Evolutionary conservation across 2,797 vertebrate species (phyloP).

Genomic region (Myotis planiceps): DNA sequence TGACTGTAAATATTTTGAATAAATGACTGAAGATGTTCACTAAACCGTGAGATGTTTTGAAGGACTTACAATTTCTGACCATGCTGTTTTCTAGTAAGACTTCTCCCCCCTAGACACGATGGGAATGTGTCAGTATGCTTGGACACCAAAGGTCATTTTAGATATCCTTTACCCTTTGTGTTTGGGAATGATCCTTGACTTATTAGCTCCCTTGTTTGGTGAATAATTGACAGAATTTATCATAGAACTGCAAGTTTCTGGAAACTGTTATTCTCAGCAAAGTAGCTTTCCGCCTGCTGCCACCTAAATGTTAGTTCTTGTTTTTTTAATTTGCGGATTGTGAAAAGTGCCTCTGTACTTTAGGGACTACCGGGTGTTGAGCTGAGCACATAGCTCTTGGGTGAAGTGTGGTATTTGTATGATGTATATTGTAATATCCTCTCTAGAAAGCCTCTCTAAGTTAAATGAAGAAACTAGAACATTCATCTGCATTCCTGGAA

Average conservation of each 20-base stretch:
- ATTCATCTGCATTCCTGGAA: conserved; percentile 53
- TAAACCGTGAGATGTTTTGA: conserved; percentile 6
- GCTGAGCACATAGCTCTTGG: background rate
- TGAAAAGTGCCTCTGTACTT: background rate
- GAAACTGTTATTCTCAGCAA: conserved; percentile 2
- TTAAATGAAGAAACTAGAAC: conserved; percentile 44
- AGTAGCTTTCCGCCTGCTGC: background rate
- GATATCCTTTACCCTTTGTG: background rate
- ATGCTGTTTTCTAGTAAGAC: conserved; percentile 13
- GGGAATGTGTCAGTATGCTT: background rate
- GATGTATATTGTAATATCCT: conserved; percentile 26
- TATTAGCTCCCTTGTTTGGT: background rate
- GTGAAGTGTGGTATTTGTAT: conserved; percentile 36
- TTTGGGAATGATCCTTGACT: background rate
- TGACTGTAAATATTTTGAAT: conserved; percentile 58
- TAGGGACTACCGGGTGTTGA: background rate
- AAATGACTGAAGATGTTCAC: conserved; percentile 56
- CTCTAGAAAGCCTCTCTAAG: conserved; percentile 38
- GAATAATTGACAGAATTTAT: conserved; percentile 37
- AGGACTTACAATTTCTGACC: background rate
- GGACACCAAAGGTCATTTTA: background rate
- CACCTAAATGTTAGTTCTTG: background rate
- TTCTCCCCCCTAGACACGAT: background rate
- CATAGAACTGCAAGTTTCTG: background rate
- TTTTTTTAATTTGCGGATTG: background rate